Evolutionary conservation across 2,113 vertebrate genomes (phyloP).

Genomic region (Eira barbara): DNA sequence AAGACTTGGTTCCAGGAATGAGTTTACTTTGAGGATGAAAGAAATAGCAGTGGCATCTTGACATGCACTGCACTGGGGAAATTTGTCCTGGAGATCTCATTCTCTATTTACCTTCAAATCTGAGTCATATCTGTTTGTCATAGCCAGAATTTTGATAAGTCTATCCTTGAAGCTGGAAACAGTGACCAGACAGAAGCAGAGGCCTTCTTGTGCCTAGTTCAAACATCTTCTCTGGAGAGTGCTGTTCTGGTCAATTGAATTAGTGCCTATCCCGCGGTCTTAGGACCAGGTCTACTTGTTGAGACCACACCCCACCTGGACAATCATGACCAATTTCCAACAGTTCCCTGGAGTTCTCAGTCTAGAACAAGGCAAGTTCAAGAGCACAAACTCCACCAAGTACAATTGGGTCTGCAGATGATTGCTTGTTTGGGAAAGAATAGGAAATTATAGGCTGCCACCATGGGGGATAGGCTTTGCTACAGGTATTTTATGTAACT

Average conservation of each 20-base stretch:
- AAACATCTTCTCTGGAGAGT: neutral
- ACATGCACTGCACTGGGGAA: neutral
- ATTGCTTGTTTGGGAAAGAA: neutral
- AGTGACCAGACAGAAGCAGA: neutral
- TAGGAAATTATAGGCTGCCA: neutral
- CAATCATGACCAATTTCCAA: neutral
- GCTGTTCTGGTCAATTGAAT: neutral
- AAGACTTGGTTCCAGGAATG: conserved; percentile 3
- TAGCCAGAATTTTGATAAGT: neutral
- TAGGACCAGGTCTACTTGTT: neutral
- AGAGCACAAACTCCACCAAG: neutral
- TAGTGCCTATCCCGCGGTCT: neutral
- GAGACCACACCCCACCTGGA: neutral
- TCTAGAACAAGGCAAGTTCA: neutral
- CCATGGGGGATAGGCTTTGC: neutral
- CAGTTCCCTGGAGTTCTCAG: neutral
- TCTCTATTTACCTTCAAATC: neutral
- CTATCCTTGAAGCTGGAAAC: neutral
- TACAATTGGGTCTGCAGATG: neutral
- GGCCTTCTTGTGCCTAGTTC: neutral
- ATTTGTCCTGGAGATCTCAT: neutral
- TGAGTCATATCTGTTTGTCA: neutral
- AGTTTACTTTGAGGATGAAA: neutral
- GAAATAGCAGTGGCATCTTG: neutral
- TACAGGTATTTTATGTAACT: neutral